Base-by-base conservation (phyloP, 2,888 invertebrate species). In the Melanostoma scalare region DNA sequence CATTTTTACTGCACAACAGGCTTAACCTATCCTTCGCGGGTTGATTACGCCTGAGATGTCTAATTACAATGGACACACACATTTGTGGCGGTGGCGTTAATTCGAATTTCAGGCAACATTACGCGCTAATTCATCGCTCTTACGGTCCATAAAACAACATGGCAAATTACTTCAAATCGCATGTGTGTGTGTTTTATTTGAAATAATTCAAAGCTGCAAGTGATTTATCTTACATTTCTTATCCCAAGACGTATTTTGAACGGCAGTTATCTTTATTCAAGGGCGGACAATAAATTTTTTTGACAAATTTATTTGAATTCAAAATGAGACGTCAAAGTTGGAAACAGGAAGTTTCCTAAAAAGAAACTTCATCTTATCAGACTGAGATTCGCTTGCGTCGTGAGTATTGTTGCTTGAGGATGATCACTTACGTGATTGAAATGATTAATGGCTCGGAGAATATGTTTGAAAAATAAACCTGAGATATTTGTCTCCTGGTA, bases 71-170 rank as follows among this genome's bases (percentile, higher is more conserved):
- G 76, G 76, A 81, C 76, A 58, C 30, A 38, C 53, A 58, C 33
- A 3, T 6, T 5, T 6, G 35, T 10, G 38, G 10, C 60, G 20
- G 35, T 46, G 65, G 76, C 71, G 65, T 76, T 81, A 81, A 81
- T 81, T 76, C 67, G 67, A 76, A 81, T 81, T 81, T 81, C 46
- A 69, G 71, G 76, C 65, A 42, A 76, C 76, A 72, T 76, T 76
- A 72, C 58, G 4, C 65, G 46, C 44, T 53, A 71, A 80, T 80
- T 75, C 76, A 71, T 76, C 65, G 60, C 50, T 61, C 42, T 76
- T 55, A 67, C 65, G 76, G 55, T 61, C 60, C 76, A 81, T 72
- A 71, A 81, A 81, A 71, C 31, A 65, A 65, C 75, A 52, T 36
- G 74, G 68, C 56, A 75, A 69, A 80, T 75, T 75, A 52, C 63